Conservation (phyloP, 2,113 vertebrate genomes). For the Actenoides hombroni region DNA sequence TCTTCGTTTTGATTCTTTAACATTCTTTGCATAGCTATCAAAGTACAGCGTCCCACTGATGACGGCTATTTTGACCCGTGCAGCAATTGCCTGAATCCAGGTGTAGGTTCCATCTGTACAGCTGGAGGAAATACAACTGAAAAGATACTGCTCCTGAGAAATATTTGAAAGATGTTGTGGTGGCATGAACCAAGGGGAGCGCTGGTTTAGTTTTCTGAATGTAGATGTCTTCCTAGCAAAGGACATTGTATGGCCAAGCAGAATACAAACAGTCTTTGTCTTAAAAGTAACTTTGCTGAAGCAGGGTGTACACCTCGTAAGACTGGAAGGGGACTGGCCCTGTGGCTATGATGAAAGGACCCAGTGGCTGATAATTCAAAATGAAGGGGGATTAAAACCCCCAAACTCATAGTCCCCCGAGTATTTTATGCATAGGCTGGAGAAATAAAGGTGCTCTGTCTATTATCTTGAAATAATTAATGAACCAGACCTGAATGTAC, state of each 20-base stretch:
- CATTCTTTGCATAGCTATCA: not conserved
- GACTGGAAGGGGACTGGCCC: not conserved
- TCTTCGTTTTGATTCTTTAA: not conserved
- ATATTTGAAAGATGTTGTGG: not conserved
- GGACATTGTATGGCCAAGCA: not conserved
- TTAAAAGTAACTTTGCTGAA: not conserved
- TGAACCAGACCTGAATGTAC: rapidly evolving
- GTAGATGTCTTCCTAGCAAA: not conserved
- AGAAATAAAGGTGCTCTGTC: not conserved
- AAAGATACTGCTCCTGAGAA: not conserved
- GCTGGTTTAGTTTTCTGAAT: not conserved
- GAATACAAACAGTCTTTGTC: not conserved
- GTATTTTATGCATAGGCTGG: not conserved
- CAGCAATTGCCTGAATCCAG: not conserved
- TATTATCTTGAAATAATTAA: not conserved
- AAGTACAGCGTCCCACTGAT: not conserved
- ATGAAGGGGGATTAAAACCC: not conserved
- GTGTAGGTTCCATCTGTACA: not conserved
- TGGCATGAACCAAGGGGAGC: not conserved
- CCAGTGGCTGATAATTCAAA: not conserved
- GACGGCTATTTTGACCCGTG: not conserved
- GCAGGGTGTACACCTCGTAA: not conserved
- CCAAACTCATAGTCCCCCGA: rapidly evolving
- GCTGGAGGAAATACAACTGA: not conserved
- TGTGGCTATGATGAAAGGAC: not conserved